Percentiles rank a stretch among this genome's conserved stretches.
phyloP scores from a whole-genome alignment of 2,113 vertebrate species.

The Ornithorhynchus anatinus region DNA sequence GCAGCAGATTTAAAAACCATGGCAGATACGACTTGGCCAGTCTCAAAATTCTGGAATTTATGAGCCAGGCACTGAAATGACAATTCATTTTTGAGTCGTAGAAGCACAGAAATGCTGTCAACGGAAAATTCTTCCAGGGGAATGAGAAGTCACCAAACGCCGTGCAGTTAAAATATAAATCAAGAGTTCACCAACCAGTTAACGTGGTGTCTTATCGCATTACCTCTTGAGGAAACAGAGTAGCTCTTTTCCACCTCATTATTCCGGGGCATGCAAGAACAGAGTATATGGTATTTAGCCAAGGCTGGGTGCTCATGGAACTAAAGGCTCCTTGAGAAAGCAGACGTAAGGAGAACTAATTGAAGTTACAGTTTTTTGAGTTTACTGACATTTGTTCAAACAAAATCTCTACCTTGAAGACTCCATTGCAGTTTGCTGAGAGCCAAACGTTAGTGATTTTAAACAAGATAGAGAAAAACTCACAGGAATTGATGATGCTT shows the following conservation, averaged over 20 bases:
- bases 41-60: neutral
- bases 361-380: too few species aligned
- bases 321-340: neutral
- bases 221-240: too few species aligned
- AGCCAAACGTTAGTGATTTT: too few species aligned
- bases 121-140: neutral
- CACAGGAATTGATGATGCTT: too few species aligned
- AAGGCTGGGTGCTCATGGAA: too few species aligned
- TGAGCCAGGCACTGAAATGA: neutral
- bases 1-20: neutral
- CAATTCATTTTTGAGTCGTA: neutral
- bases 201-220: too few species aligned
- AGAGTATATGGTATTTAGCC: neutral
- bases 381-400: too few species aligned
- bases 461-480: too few species aligned
- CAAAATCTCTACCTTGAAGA: too few species aligned
- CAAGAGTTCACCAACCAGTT: neutral
- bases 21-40: neutral
- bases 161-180: conserved; percentile 15
- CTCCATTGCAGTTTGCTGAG: too few species aligned
- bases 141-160: neutral
- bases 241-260: neutral
- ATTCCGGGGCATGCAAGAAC: neutral
- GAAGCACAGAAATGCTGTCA: neutral
- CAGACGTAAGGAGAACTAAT: neutral